phyloP scores from a whole-genome alignment of 1,140 invertebrate species.

The Panagrolaimus sp. region DNA sequence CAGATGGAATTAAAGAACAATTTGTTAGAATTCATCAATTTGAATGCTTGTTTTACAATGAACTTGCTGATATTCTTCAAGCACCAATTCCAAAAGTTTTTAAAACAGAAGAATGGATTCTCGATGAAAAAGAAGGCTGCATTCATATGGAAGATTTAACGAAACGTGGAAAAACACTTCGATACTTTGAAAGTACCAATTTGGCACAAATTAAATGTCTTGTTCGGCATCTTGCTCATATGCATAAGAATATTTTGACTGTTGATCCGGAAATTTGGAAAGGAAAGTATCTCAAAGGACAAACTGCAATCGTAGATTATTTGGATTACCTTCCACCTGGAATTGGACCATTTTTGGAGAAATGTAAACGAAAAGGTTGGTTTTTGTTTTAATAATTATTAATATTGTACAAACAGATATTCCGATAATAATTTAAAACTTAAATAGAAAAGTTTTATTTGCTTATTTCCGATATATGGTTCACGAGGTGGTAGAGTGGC shows the following conservation, averaged over 20 bases:
- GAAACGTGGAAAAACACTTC: not conserved
- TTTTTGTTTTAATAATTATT: too few relatives aligned
- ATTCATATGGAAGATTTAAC: slow-evolving; percentile 6
- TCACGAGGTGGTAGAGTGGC: too few relatives aligned
- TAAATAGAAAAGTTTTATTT: too few relatives aligned
- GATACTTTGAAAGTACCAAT: not conserved
- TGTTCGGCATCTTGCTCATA: not conserved
- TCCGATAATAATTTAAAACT: too few relatives aligned
- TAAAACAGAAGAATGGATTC: not conserved
- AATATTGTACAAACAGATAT: too few relatives aligned
- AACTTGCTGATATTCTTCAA: not conserved
- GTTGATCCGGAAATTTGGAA: not conserved
- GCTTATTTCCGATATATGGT: too few relatives aligned
- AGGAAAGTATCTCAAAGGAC: not conserved
- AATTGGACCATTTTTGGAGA: too few relatives aligned
- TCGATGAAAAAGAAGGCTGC: not conserved
- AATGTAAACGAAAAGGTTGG: too few relatives aligned
- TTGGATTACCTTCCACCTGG: too few relatives aligned
- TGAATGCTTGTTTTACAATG: slow-evolving; percentile 6
- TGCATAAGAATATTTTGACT: not conserved
- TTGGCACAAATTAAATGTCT: not conserved
- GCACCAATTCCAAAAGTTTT: not conserved
- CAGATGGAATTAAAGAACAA: not conserved
- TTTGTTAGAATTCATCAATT: not conserved
- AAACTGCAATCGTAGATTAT: too few relatives aligned